These are phyloP conservation scores for Clinocottus analis DNA, from an alignment of 2,113 vertebrate species.

Conservation along the genomic window DNA sequence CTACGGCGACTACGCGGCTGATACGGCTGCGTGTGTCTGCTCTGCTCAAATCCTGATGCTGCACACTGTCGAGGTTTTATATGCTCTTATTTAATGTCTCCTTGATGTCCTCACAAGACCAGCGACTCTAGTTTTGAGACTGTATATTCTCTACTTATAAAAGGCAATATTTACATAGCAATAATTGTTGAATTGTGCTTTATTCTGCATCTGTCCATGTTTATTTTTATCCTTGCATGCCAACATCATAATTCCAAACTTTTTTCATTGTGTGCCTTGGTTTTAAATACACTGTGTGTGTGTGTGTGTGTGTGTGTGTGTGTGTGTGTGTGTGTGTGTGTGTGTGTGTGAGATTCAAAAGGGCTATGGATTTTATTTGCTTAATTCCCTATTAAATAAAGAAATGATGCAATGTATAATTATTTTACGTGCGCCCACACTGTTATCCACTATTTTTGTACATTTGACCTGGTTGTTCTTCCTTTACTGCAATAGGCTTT, in stretches of 20 bases:
- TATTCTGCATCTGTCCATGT: neutral
- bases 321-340: neutral
- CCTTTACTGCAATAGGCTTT: constrained; percentile 19
- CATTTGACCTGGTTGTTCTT: constrained; percentile 29
- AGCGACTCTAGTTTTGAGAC: neutral
- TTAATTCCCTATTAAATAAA: neutral
- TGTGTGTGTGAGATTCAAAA: neutral
- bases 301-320: neutral
- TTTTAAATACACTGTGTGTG: neutral
- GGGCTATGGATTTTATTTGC: neutral
- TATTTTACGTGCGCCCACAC: constrained; percentile 6
- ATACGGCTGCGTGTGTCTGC: constrained; percentile 41
- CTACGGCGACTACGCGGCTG: constrained; percentile 29
- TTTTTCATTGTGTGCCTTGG: neutral
- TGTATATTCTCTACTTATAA: neutral
- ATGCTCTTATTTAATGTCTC: neutral
- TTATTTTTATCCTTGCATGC: neutral
- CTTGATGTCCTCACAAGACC: neutral
- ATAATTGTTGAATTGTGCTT: neutral
- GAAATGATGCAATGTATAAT: constrained; percentile 13
- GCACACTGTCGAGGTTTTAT: constrained; percentile 4
- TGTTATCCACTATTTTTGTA: neutral
- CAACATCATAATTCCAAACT: neutral
- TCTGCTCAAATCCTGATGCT: constrained; percentile 43
- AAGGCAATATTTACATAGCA: neutral